Evolutionary conservation across 2,113 vertebrate species (phyloP).

Genomic region (Nycticebus coucang): DNA sequence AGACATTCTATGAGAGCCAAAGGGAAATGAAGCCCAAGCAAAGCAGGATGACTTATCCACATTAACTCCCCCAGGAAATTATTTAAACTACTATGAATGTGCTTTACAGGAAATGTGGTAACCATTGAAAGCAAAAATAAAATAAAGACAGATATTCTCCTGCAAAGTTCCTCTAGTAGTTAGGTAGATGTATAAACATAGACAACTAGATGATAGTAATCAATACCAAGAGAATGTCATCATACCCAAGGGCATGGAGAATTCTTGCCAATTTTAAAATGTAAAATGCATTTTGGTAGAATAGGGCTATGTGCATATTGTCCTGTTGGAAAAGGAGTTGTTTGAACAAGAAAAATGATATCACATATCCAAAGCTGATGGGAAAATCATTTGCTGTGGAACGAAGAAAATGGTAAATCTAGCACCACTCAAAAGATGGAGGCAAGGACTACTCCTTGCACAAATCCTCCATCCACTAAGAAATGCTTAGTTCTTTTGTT

Average conservation of each 20-base stretch:
- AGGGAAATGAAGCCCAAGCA: slow-evolving; percentile 9
- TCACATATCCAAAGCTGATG: background rate
- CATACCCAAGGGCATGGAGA: background rate
- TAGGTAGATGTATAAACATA: background rate
- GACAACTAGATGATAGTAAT: background rate
- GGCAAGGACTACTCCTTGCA: accelerated
- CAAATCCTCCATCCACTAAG: background rate
- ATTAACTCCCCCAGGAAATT: background rate
- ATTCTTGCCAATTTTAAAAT: background rate
- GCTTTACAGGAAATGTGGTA: background rate
- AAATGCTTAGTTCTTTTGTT: background rate
- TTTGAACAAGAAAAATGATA: background rate
- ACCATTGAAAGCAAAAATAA: background rate
- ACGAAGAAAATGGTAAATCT: background rate
- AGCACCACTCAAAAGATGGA: background rate
- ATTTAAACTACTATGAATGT: background rate
- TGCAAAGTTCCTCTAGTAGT: background rate
- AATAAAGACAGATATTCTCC: background rate
- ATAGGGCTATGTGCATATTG: background rate
- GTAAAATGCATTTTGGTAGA: background rate
- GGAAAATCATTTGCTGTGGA: background rate
- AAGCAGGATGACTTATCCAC: background rate
- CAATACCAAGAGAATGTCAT: background rate
- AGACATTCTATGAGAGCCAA: background rate
- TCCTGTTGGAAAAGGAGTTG: background rate